phyloP scores from a whole-genome alignment of 2,888 invertebrate species.

The Neria commutata region DNA sequence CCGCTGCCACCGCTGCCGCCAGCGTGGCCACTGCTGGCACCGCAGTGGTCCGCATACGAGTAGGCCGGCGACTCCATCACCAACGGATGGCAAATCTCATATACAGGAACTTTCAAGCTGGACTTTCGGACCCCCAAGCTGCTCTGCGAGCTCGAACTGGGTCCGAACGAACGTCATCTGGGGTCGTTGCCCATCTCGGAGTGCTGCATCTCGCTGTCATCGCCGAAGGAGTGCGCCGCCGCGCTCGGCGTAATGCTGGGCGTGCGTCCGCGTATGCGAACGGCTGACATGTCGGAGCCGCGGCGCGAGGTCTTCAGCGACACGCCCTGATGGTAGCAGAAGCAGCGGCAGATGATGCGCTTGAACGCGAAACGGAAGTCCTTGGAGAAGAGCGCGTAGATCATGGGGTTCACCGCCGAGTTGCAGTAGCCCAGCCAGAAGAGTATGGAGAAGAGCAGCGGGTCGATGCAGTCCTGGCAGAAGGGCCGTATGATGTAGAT shows the following conservation, averaged over 20 bases:
- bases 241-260: conserved; percentile 66
- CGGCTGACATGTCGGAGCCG: conserved; percentile 67
- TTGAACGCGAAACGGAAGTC: conserved; percentile 96
- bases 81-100: conserved; percentile 62
- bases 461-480: conserved; percentile 83
- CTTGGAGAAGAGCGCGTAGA: conserved; percentile 93
- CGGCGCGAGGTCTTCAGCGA: conserved; percentile 63
- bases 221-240: conserved; percentile 65
- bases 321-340: conserved; percentile 67
- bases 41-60: conserved; percentile 43
- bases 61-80: conserved; percentile 61
- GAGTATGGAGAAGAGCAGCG: conserved; percentile 84
- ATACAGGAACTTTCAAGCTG: conserved; percentile 58
- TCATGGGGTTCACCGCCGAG: conserved; percentile 93
- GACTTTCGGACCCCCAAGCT: conserved; percentile 59
- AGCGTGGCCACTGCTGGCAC: conserved; percentile 1
- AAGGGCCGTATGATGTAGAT: conserved; percentile 91
- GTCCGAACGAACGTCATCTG: conserved; percentile 66
- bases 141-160: conserved; percentile 56
- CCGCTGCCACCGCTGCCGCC: conserved; percentile 14
- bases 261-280: conserved; percentile 63
- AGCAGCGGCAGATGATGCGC: conserved; percentile 85
- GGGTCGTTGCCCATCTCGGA: conserved; percentile 61
- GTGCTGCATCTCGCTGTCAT: conserved; percentile 65
- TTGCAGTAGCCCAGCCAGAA: conserved; percentile 99